A percentile compares a stretch with the other conserved stretches of the same genome.
Evolutionary conservation across 1,140 invertebrate genomes (phyloP).

Genomic region (Aphelinus atriplicis): DNA sequence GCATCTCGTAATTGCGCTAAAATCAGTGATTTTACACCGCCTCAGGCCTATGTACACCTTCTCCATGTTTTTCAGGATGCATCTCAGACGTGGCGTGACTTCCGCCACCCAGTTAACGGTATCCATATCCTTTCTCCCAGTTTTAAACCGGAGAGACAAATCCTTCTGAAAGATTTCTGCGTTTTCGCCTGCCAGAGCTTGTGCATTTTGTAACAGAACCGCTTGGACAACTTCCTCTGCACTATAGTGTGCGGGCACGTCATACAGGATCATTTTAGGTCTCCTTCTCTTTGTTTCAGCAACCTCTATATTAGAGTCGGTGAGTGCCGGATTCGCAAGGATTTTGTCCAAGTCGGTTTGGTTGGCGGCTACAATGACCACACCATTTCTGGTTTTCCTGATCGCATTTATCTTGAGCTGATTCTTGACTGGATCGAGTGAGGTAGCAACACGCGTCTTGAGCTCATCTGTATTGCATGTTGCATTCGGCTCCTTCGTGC

Average conservation of each 20-base stretch:
- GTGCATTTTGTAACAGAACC: conserved; percentile 7
- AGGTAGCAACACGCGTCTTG: too few species aligned
- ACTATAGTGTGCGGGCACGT: conserved; percentile 14
- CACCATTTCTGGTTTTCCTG: too few species aligned
- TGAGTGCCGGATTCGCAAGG: too few species aligned
- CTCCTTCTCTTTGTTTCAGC: background rate
- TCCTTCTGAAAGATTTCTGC: background rate
- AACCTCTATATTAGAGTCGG: too few species aligned
- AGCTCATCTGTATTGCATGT: too few species aligned
- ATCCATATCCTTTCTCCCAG: conserved; percentile 5
- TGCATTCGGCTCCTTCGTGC: too few species aligned
- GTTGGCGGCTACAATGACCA: too few species aligned
- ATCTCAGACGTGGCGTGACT: conserved; percentile 7
- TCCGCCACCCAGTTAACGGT: conserved; percentile 33
- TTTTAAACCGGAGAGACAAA: conserved; percentile 1
- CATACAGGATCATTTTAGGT: conserved; percentile 30
- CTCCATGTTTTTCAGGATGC: background rate
- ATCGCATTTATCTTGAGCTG: too few species aligned
- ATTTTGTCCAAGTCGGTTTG: too few species aligned
- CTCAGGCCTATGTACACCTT: conserved; percentile 34
- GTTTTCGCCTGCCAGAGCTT: background rate
- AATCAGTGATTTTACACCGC: conserved; percentile 34
- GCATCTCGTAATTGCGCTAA: conserved; percentile 26
- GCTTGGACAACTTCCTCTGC: background rate
- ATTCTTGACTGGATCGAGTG: too few species aligned